These are phyloP conservation scores for Poeciliopsis paucimaculata DNA, from an alignment of 2,797 vertebrate genomes.

Conservation along the genomic window DNA sequence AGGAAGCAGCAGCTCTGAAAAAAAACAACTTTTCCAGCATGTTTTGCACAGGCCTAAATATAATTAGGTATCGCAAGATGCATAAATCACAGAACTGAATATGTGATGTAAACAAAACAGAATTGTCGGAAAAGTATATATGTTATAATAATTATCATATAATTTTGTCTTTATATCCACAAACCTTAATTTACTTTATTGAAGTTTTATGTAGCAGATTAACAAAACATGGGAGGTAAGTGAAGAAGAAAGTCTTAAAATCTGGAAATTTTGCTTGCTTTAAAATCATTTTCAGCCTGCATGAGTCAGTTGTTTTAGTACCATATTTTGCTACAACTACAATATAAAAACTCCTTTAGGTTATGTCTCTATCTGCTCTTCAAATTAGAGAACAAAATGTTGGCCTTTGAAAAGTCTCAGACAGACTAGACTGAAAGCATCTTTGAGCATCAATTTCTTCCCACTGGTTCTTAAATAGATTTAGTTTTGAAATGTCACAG, in stretches of 20 bases:
- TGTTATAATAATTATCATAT: background rate
- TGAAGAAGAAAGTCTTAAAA: background rate
- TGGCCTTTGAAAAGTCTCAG: background rate
- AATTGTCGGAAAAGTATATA: background rate
- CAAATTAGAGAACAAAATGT: background rate
- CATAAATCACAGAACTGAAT: conserved; percentile 7
- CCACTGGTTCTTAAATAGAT: background rate
- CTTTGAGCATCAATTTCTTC: background rate
- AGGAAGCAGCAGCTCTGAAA: conserved; percentile 11
- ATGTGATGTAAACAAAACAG: background rate
- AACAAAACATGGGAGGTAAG: background rate
- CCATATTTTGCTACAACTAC: background rate
- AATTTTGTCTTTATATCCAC: background rate
- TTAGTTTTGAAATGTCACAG: background rate
- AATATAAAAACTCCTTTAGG: background rate
- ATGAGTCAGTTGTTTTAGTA: background rate
- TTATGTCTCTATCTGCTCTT: background rate
- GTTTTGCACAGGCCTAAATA: conserved; percentile 36
- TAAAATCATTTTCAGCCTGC: background rate
- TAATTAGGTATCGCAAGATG: conserved; percentile 5
- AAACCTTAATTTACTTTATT: background rate
- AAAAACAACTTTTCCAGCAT: background rate
- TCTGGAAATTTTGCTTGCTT: background rate
- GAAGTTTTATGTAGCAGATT: background rate
- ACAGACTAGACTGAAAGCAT: background rate